phyloP scores from a whole-genome alignment of 37 sponge, comb jelly and placozoan genomes.

The Agelas oroides region DNA sequence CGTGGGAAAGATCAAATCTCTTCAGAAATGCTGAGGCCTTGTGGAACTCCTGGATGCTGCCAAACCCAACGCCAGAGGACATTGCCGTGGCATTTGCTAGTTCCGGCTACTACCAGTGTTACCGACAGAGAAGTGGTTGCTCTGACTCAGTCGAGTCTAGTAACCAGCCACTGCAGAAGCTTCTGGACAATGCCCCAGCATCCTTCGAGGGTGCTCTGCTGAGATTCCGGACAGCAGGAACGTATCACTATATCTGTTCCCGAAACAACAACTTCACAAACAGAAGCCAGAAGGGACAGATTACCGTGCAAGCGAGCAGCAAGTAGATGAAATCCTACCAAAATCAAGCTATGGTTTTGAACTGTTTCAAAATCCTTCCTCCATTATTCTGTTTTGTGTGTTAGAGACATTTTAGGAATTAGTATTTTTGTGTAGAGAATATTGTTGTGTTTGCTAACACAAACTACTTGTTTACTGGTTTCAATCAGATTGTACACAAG shows the following conservation, averaged over 20 bases:
- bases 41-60: conserved; percentile 40
- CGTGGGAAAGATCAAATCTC: conserved; percentile 80
- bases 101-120: conserved; percentile 85
- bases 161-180: conserved; percentile 58
- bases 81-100: conserved; percentile 73
- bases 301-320: conserved; percentile 43
- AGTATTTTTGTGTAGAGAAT: too few species aligned
- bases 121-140: conserved; percentile 12
- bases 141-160: conserved; percentile 60
- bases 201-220: conserved; percentile 91
- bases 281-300: conserved; percentile 96
- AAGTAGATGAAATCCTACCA: too few species aligned
- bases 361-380: too few species aligned
- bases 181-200: conserved; percentile 91
- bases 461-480: too few species aligned
- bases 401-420: too few species aligned
- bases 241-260: conserved; percentile 93
- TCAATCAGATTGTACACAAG: too few species aligned
- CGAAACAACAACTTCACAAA: conserved; percentile 99
- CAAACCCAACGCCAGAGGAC: conserved; percentile 21
- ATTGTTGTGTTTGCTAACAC: too few species aligned
- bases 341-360: too few species aligned
- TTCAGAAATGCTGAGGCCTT: conserved; percentile 74
- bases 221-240: conserved; percentile 44
- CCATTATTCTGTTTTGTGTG: too few species aligned